phyloP scores from a whole-genome alignment of 2,113 vertebrate species.

The Psephotus haematonotus region DNA sequence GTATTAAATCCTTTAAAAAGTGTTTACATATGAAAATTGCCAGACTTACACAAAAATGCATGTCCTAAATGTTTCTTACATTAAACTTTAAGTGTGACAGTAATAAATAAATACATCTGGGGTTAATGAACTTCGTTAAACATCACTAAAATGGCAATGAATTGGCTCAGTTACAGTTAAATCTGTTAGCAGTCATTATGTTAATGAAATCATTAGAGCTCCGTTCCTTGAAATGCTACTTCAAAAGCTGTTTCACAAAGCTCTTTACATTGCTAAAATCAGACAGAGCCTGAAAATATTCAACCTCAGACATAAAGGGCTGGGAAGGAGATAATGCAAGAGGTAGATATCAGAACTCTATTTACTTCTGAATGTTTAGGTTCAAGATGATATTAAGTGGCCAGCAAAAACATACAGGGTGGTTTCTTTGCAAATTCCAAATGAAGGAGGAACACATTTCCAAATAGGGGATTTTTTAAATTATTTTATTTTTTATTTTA shows the following conservation, averaged over 20 bases:
- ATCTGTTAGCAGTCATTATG: conserved; percentile 30
- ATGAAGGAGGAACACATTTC: not conserved
- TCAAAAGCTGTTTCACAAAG: conserved; percentile 44
- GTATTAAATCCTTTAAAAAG: not conserved
- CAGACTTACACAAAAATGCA: not conserved
- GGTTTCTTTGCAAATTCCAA: not conserved
- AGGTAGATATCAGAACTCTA: not conserved
- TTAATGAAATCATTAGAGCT: conserved; percentile 35
- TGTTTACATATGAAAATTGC: not conserved
- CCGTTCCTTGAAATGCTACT: conserved; percentile 8
- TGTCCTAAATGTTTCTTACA: not conserved
- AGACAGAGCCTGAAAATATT: not conserved
- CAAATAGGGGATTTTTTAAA: not conserved
- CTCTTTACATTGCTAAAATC: not conserved
- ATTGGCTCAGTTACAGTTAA: conserved; percentile 36
- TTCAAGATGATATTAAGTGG: not conserved
- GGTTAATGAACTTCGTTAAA: not conserved
- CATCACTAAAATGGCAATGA: not conserved
- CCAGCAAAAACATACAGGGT: not conserved
- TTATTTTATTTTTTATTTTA: too few species aligned
- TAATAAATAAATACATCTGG: not conserved
- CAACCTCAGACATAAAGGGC: not conserved
- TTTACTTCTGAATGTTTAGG: not conserved
- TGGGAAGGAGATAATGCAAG: not conserved
- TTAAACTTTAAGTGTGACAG: not conserved